phyloP scores from a whole-genome alignment of 2,113 vertebrate species.

The Paradisaea rubra region DNA sequence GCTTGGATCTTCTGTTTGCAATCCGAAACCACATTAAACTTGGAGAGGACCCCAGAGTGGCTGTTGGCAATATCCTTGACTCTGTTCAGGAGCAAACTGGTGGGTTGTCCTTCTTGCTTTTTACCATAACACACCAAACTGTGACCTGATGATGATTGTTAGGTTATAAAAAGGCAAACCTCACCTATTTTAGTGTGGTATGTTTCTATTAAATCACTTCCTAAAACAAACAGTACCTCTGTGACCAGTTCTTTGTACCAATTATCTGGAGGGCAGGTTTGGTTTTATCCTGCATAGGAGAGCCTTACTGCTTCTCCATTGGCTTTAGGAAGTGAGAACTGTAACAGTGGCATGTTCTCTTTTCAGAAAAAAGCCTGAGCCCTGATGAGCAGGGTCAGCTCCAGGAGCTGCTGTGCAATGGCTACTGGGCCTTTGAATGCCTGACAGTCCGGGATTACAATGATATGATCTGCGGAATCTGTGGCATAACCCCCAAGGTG shows the following conservation, averaged over 20 bases:
- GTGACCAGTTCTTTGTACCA: background rate
- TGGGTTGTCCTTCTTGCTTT: conserved; percentile 40
- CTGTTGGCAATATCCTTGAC: conserved; percentile 72
- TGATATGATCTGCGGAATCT: conserved; percentile 98
- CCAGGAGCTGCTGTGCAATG: conserved; percentile 87
- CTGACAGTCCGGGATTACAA: conserved; percentile 95
- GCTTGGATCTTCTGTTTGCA: conserved; percentile 90
- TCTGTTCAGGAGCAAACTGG: conserved; percentile 84
- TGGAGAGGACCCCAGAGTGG: conserved; percentile 82
- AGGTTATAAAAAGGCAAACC: background rate
- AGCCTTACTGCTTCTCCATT: background rate
- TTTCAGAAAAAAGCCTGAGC: conserved; percentile 79
- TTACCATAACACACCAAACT: background rate
- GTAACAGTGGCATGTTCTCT: background rate
- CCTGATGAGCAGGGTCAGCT: conserved; percentile 76
- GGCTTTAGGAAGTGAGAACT: background rate
- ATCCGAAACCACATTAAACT: conserved; percentile 84
- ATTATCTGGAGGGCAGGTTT: background rate
- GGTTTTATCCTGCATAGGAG: background rate
- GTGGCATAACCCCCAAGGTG: conserved; percentile 90
- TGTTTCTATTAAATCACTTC: background rate
- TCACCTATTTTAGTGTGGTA: background rate
- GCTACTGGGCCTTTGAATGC: conserved; percentile 97
- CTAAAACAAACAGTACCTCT: background rate
- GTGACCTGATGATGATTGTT: background rate